These are phyloP conservation scores for Pteropus rufus DNA, from an alignment of 2,797 vertebrate species.

Conservation along the genomic window DNA sequence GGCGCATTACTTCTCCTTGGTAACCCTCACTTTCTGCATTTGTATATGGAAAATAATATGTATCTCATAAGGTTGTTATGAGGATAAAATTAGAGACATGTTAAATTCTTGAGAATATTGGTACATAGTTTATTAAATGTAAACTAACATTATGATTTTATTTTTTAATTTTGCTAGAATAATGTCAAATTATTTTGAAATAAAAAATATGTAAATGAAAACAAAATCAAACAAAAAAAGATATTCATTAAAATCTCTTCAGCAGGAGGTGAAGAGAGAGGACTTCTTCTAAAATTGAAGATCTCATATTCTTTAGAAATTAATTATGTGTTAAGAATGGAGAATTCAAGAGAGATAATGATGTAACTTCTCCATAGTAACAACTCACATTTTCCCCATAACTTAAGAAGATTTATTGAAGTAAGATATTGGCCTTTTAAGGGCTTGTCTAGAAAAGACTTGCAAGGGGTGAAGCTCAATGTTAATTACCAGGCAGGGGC, in stretches of 20 bases:
- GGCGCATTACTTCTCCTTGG: not conserved
- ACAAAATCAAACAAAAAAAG: not conserved
- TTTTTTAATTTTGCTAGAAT: slow-evolving; percentile 24
- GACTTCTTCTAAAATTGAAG: not conserved
- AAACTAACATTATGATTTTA: not conserved
- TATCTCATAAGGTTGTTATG: not conserved
- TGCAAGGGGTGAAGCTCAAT: not conserved
- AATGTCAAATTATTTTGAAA: slow-evolving; percentile 30
- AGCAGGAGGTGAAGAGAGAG: not conserved
- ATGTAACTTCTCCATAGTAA: slow-evolving; percentile 39
- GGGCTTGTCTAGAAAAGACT: not conserved
- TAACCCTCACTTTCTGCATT: not conserved
- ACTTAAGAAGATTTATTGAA: not conserved
- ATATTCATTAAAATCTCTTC: slow-evolving; percentile 3
- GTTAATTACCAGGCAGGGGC: not conserved
- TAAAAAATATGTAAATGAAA: not conserved
- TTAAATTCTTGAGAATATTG: not conserved
- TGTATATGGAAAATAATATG: not conserved
- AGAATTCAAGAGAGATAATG: slow-evolving; percentile 28
- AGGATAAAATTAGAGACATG: not conserved
- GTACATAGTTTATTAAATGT: not conserved
- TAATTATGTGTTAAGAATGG: not conserved
- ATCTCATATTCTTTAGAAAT: slow-evolving; percentile 2
- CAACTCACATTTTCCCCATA: slow-evolving; percentile 13
- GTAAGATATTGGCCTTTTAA: slow-evolving; percentile 27